Evolutionary conservation across 1,140 invertebrate species (phyloP), one percentile per base, ranked within the genome.

Genomic region (Dendroctonus ponderosae): DNA sequence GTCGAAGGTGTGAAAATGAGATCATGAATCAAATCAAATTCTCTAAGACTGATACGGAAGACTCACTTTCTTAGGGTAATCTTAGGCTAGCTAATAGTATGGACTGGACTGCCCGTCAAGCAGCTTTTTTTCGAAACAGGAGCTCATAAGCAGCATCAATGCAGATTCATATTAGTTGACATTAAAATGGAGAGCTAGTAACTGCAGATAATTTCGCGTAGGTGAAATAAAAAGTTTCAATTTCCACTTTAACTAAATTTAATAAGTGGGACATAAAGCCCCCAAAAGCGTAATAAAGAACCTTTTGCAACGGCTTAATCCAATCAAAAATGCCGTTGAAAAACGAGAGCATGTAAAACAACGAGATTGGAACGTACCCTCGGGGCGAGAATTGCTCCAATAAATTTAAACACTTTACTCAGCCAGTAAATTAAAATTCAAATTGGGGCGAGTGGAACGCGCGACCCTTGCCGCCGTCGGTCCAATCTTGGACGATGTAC

Each of bases 341-440:
- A 67, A 61, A 67, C 58, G 51, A 15, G 49, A 57, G 42, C 60
- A 52, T 62, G 57, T 57, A 61, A 63, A 68, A 62, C 57, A 68
- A 57, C 44, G 66, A 68, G 53, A 68, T 68, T 68, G 66, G 66
- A 57, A 67, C 51, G 58, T 62, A 67, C 59, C 66, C 58, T 52
- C 44, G 58, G 50, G 40, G 58, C 38, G 62, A 66, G 69, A 75
- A 71, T 67, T 70, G 67, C 64, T 69, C 56, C 68, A 64, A 71
- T 75, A 75, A 75, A 75, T 75, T 75, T 69, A 69, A 71, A 72
- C 72, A 66, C 69, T 75, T 72, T 73, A 72, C 73, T 75, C 73
- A 76, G 70, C 67, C 72, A 71, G 75, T 78, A 78, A 78, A 78
- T 78, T 78, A 77, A 77, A 77, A 78, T 78, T 78, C 76, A 78